Evolutionary conservation across 2,888 invertebrate genomes (phyloP).

Genomic region (Macropis europaea): DNA sequence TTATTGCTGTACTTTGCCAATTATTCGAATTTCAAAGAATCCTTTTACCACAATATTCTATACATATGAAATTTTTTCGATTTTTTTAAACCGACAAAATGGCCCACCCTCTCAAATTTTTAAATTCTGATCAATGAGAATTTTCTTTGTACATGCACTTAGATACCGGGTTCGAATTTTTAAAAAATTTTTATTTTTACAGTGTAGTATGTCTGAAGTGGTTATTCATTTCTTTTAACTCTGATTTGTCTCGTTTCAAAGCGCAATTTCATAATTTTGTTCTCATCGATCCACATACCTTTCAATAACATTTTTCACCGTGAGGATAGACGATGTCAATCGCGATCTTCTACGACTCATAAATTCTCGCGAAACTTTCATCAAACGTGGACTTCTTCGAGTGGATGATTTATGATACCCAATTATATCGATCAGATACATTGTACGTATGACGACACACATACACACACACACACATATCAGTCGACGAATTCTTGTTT

Average conservation of each 20-base stretch:
- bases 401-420: no score
- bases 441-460: constrained; percentile 21
- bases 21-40: no score
- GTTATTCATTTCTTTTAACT: neutral
- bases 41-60: no score
- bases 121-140: no score
- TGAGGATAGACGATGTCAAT: neutral
- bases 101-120: no score
- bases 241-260: neutral
- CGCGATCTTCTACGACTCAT: neutral
- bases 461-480: neutral
- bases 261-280: neutral
- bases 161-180: no score
- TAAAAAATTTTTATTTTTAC: neutral
- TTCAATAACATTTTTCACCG: constrained; percentile 45
- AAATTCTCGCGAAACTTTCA: neutral
- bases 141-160: no score
- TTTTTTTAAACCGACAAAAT: no score
- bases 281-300: no score
- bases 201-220: constrained; percentile 1
- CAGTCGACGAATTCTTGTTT: neutral
- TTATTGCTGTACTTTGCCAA: no score
- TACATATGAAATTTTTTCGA: no score
- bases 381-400: neutral
- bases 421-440: constrained; percentile 12